Evolutionary conservation across 2,888 invertebrate genomes (phyloP).

Genomic region (Ormyrus rosae): DNA sequence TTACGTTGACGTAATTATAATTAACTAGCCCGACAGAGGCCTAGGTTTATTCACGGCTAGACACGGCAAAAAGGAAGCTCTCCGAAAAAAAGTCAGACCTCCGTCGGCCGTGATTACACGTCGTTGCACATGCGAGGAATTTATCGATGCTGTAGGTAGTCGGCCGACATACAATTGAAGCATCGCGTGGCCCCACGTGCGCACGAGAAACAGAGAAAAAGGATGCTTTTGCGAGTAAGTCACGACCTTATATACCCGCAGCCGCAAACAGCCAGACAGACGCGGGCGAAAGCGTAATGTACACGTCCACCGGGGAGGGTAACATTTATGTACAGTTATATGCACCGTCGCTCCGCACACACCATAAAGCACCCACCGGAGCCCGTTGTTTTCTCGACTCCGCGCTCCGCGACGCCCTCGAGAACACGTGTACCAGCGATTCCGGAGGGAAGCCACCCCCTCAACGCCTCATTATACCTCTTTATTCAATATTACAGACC

Average conservation of each 20-base stretch:
- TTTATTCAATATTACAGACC: conserved; percentile 10
- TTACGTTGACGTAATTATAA: not conserved
- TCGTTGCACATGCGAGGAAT: conserved; percentile 54
- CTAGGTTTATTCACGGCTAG: not conserved
- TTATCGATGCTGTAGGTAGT: conserved; percentile 64
- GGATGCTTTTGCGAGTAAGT: conserved; percentile 62
- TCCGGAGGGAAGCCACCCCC: conserved; percentile 19
- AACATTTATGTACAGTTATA: conserved; percentile 64
- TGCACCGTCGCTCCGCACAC: conserved; percentile 60
- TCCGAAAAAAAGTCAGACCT: not conserved
- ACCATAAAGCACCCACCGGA: conserved; percentile 31
- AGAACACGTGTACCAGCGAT: conserved; percentile 8
- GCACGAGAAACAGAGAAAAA: conserved; percentile 45
- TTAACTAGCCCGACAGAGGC: conserved; percentile 16
- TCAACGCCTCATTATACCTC: conserved; percentile 8
- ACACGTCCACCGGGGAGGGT: conserved; percentile 56
- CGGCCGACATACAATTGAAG: conserved; percentile 48
- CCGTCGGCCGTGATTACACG: conserved; percentile 23
- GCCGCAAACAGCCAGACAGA: conserved; percentile 52
- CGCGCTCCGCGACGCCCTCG: conserved; percentile 21
- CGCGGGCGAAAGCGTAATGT: conserved; percentile 53
- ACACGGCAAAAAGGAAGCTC: not conserved
- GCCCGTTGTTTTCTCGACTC: conserved; percentile 43
- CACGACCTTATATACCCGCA: conserved; percentile 59
- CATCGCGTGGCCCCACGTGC: not conserved